Conservation (phyloP, 1,140 invertebrate species). For the Zaprionus inermis region DNA sequence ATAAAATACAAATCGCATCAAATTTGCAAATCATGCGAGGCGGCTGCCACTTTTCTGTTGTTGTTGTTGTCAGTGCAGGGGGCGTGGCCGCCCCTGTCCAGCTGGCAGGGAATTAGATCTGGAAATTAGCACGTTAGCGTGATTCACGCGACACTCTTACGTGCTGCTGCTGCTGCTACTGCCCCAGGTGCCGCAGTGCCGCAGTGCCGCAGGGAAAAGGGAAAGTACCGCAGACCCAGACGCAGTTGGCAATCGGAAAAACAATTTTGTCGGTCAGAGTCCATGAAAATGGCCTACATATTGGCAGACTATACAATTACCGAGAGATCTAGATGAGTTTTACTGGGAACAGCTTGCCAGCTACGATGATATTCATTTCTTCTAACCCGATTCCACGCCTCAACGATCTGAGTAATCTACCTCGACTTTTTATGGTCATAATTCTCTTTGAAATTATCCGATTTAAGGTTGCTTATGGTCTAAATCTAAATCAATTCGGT, state of each 20-base stretch:
- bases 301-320: neutral
- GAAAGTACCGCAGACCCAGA: neutral
- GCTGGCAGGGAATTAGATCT: conserved; percentile 56
- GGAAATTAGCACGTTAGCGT: conserved; percentile 77
- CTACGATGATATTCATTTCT: no score
- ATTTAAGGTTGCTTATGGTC: no score
- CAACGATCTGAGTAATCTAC: no score
- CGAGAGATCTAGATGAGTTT: neutral
- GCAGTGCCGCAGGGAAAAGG: neutral
- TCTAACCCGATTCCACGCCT: no score
- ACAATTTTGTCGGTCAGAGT: conserved; percentile 11
- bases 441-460: no score
- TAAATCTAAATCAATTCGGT: no score
- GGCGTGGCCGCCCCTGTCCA: conserved; percentile 26
- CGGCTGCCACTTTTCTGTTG: neutral
- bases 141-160: conserved; percentile 75
- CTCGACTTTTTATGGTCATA: no score
- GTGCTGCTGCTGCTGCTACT: conserved; percentile 12
- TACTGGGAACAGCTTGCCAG: no score
- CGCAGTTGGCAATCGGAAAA: conserved; percentile 11
- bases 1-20: conserved; percentile 68
- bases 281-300: neutral
- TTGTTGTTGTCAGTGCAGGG: neutral
- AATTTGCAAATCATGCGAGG: conserved; percentile 72
- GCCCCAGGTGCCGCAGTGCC: neutral